Evolutionary conservation across 2,888 invertebrate genomes (phyloP).

Genomic region (Sarcophaga caerulescens): DNA sequence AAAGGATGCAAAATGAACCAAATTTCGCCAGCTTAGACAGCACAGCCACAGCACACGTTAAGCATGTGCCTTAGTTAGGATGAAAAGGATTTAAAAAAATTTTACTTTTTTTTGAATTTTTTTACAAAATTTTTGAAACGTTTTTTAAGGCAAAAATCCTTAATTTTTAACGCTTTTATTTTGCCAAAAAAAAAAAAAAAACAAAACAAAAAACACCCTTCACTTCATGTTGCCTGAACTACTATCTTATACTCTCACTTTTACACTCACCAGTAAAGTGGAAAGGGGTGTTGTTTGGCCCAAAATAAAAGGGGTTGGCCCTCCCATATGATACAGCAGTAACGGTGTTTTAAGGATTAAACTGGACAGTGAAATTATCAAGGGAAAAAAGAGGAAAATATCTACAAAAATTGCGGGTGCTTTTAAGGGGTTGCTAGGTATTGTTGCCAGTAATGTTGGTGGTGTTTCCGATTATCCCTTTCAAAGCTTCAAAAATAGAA

Average conservation of each 20-base stretch:
- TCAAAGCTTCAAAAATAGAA: neutral
- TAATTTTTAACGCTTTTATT: constrained; percentile 53
- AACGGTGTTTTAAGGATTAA: constrained; percentile 33
- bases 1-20: constrained; percentile 56
- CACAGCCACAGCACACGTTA: constrained; percentile 56
- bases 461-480: constrained; percentile 44
- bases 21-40: constrained; percentile 4
- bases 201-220: constrained; percentile 30
- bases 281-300: constrained; percentile 61
- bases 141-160: constrained; percentile 50
- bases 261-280: constrained; percentile 12
- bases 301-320: constrained; percentile 55
- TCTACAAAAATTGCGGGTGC: constrained; percentile 49
- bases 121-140: constrained; percentile 44
- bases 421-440: constrained; percentile 47
- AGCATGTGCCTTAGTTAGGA: constrained; percentile 57
- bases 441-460: constrained; percentile 16
- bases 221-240: too few relatives aligned
- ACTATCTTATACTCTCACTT: neutral
- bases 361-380: constrained; percentile 50
- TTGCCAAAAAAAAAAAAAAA: too few relatives aligned
- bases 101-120: constrained; percentile 29
- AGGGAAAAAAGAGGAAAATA: constrained; percentile 25
- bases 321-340: neutral
- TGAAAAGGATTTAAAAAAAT: constrained; percentile 63